Percentiles rank a stretch among this genome's conserved stretches.
phyloP scores from a whole-genome alignment of 2,113 vertebrate species.

The Psilopogon haemacephalus region DNA sequence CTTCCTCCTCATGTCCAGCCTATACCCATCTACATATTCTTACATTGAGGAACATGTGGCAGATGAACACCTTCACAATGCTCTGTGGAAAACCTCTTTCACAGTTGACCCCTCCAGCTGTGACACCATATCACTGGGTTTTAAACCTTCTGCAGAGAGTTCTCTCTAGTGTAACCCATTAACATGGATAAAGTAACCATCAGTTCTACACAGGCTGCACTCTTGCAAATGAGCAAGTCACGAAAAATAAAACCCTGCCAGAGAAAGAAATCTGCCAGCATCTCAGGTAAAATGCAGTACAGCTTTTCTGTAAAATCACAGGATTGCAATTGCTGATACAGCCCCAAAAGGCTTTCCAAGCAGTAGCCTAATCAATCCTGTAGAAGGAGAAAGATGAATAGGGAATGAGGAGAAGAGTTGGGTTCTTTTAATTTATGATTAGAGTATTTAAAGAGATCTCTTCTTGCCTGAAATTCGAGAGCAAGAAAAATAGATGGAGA shows the following conservation, averaged over 20 bases:
- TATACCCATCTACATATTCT: neutral
- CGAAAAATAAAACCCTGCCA: neutral
- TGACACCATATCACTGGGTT: neutral
- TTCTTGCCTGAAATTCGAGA: neutral
- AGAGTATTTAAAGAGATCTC: neutral
- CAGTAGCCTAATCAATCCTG: neutral
- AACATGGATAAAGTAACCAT: neutral
- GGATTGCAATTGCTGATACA: constrained; percentile 1
- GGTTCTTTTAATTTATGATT: constrained; percentile 1
- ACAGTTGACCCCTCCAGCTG: neutral
- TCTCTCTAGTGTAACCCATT: neutral
- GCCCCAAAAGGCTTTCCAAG: neutral
- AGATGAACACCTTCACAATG: neutral
- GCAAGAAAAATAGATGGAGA: neutral
- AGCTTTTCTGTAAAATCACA: neutral
- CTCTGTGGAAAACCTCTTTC: neutral
- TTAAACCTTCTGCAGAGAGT: neutral
- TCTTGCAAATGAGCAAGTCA: neutral
- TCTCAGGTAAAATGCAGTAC: neutral
- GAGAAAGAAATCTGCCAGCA: neutral
- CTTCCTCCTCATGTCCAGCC: no score
- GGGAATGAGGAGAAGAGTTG: neutral
- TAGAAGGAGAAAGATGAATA: neutral
- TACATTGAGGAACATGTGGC: neutral
- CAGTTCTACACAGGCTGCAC: neutral